Evolutionary conservation across 2,888 invertebrate genomes (phyloP).

Genomic region (Cataglyphis rosenhaueri): DNA sequence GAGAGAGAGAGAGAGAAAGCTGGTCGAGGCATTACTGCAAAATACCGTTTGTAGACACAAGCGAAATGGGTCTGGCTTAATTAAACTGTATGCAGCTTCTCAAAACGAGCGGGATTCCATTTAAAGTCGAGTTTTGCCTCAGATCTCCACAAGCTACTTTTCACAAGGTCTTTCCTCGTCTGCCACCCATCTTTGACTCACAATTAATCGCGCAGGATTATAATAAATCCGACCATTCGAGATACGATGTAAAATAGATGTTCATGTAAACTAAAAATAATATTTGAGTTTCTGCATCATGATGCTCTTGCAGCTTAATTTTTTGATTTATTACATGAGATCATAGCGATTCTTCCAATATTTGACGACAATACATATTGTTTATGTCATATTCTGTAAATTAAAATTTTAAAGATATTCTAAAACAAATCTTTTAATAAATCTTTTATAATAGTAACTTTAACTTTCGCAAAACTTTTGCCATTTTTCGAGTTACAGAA

Average conservation of each 20-base stretch:
- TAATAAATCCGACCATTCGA: not conserved
- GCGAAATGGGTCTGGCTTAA: slow-evolving; percentile 66
- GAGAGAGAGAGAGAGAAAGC: slow-evolving; percentile 8
- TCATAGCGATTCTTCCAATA: not conserved
- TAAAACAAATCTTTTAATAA: not conserved
- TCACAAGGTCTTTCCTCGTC: not conserved
- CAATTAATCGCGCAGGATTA: slow-evolving; percentile 1
- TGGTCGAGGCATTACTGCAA: slow-evolving; percentile 57
- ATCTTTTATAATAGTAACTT: not conserved
- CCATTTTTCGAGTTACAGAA: not conserved
- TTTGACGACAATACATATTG: not conserved
- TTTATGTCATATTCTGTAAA: not conserved
- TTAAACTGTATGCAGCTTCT: slow-evolving; percentile 65
- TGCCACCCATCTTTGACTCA: slow-evolving; percentile 3
- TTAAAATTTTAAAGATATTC: not conserved
- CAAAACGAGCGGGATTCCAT: slow-evolving; percentile 40
- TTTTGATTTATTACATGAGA: not conserved
- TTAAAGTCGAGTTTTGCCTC: slow-evolving; percentile 36
- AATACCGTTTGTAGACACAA: slow-evolving; percentile 66
- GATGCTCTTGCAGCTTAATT: not conserved
- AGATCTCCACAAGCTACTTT: slow-evolving; percentile 25
- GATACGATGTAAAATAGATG: not conserved
- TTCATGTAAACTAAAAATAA: not conserved
- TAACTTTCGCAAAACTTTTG: not conserved
- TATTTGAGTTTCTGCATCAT: not conserved